Evolutionary conservation across 1,140 invertebrate genomes (phyloP).

Genomic region (Drosophila tropicalis): DNA sequence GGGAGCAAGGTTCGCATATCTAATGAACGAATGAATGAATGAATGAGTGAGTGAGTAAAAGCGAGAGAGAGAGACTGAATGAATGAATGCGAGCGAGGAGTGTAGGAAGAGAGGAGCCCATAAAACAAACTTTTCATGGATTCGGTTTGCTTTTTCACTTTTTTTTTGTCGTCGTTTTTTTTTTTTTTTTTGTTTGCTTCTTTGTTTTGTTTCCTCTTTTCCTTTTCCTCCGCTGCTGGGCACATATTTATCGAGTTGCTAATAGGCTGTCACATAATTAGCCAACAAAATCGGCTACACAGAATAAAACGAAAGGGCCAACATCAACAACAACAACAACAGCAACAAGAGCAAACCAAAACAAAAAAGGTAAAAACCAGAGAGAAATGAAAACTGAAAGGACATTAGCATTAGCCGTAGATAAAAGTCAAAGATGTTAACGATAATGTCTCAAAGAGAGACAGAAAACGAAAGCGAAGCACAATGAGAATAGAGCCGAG

Average conservation of each 20-base stretch:
- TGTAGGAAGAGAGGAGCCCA: not conserved
- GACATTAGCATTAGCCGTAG: conserved; percentile 69
- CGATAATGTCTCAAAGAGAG: conserved; percentile 64
- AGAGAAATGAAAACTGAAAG: conserved; percentile 33
- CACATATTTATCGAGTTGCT: conserved; percentile 81
- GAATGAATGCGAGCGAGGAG: not conserved
- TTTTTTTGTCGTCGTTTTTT: not conserved
- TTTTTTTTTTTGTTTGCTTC: not conserved
- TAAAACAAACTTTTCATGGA: conserved; percentile 15
- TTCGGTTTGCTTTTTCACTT: conserved; percentile 1
- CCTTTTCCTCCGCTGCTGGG: conserved; percentile 49
- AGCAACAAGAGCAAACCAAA: conserved; percentile 1
- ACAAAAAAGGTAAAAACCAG: conserved; percentile 51
- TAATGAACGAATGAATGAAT: conserved; percentile 65
- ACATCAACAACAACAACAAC: conserved; percentile 16
- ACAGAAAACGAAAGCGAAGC: conserved; percentile 51
- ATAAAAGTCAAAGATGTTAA: conserved; percentile 72
- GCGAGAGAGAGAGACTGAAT: not conserved
- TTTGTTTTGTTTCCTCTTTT: not conserved
- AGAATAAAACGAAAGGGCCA: conserved; percentile 7
- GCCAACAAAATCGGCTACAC: conserved; percentile 64
- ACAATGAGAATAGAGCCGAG: not conserved
- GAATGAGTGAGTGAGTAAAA: conserved; percentile 13
- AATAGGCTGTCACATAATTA: conserved; percentile 81
- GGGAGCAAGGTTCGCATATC: conserved; percentile 80